phyloP scores from a whole-genome alignment of 2,113 vertebrate genomes.

The Myiopsitta monachus region DNA sequence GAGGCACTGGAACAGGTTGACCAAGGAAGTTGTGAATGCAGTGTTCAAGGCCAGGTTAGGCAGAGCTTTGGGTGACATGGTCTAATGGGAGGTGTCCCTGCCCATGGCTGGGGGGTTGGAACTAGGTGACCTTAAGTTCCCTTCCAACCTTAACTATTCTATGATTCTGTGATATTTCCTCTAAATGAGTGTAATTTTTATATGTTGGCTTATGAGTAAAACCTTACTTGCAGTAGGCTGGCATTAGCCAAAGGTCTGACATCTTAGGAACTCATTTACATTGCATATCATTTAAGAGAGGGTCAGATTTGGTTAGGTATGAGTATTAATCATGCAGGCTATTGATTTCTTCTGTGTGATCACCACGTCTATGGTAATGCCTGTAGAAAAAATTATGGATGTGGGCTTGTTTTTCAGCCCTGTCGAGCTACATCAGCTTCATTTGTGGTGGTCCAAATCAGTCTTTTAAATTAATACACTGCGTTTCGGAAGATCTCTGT shows the following conservation, averaged over 20 bases:
- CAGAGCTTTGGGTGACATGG: too few relatives aligned
- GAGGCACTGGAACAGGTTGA: too few relatives aligned
- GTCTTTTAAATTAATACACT: neutral
- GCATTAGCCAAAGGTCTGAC: neutral
- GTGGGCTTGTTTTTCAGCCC: neutral
- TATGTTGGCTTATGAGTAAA: neutral
- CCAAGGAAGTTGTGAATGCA: too few relatives aligned
- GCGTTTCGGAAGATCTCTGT: rapidly evolving
- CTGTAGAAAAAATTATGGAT: neutral
- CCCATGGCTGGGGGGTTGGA: neutral
- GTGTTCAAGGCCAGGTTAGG: too few relatives aligned
- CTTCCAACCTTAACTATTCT: neutral
- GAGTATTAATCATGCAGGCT: neutral
- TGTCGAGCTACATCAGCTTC: neutral
- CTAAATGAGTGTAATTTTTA: neutral
- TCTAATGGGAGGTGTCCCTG: too few relatives aligned
- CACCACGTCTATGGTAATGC: neutral
- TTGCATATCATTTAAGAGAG: neutral
- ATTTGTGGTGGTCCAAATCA: neutral
- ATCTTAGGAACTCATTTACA: neutral
- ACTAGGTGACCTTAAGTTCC: neutral
- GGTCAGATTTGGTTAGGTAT: neutral
- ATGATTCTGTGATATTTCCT: neutral
- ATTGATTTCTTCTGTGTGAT: neutral
- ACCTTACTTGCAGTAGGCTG: neutral